A percentile compares a stretch with the other conserved stretches of the same genome.
Conservation (phyloP, 1,140 invertebrate genomes). For the Euwallacea fornicatus region DNA sequence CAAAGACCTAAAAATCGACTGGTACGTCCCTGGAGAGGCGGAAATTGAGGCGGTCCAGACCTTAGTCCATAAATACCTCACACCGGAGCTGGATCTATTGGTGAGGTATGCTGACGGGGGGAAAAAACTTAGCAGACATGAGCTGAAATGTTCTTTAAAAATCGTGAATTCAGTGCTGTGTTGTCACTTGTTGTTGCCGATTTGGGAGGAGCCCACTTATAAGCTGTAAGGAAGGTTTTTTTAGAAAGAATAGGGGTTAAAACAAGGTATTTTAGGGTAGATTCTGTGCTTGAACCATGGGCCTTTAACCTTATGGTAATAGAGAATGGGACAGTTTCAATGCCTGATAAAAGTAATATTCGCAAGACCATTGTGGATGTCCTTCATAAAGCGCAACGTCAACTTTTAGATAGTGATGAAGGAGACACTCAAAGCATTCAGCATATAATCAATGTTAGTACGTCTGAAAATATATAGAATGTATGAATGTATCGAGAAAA, state of each 20-base stretch:
- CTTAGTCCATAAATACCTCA: conserved; percentile 67
- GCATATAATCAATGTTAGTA: conserved; percentile 57
- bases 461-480: neutral
- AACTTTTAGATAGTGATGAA: conserved; percentile 63
- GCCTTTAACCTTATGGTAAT: conserved; percentile 55
- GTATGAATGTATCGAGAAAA: neutral
- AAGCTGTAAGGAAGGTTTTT: conserved; percentile 55
- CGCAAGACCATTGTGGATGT: conserved; percentile 59
- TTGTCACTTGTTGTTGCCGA: conserved; percentile 61
- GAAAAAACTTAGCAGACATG: conserved; percentile 51
- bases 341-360: conserved; percentile 67
- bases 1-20: conserved; percentile 68
- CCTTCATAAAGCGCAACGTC: conserved; percentile 60
- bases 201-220: conserved; percentile 62
- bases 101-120: conserved; percentile 55
- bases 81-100: conserved; percentile 59
- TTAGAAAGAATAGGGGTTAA: neutral
- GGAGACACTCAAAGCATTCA: conserved; percentile 77
- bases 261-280: conserved; percentile 40
- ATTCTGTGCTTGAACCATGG: conserved; percentile 49
- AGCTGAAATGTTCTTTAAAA: conserved; percentile 51
- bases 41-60: conserved; percentile 68
- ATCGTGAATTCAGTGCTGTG: conserved; percentile 60
- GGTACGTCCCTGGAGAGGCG: conserved; percentile 73
- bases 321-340: conserved; percentile 54